Base-by-base conservation (phyloP, 1,140 invertebrate species). In the Pachyrhynchus sulphureomaculatus region DNA sequence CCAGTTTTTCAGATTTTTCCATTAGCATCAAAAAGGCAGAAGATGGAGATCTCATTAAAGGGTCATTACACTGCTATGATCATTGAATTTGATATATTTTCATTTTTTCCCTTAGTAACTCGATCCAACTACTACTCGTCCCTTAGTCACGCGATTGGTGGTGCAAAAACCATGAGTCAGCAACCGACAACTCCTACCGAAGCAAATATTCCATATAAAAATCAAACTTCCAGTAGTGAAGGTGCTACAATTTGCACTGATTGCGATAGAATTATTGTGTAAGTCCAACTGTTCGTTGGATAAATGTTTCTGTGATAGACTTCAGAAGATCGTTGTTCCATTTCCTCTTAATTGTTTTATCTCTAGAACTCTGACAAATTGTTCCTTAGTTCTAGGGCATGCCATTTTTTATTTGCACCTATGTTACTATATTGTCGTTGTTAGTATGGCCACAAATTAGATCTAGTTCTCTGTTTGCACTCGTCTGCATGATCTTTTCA, bases 261-360 rank as follows among this genome's bases (percentile, higher is more conserved):
- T 72, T 91, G 88, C 79, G 85, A 86, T 79, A 81, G 83, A 71
- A 81, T 83, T 74, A 88, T 91, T 76, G 85, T 88, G 88, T 91
- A 88, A 91, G 83, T 83, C 77, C 68, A 72, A 77, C 75, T 29
- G 0, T 72, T 74, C 76, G 78, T 78, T 70, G 67, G 62, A 65
- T 71, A 12, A 26, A 44, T 64, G 32, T 54, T 17, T 34, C 1
- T 52, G 54, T 65, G 67, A 51, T 68, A 62, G 56, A 42, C 18
- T 17, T 15, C 12, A n/a, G 6, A 33, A 15, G 37, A 17, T 65
- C 21, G 10, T 15, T 24, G 24, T 24, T n/a, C 21, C 12, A 12
- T 21, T 47, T 21, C 13, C 20, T 47, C 12, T 21, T 23, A 21
- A 20, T 21, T 47, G 15, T 12, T 29, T 6, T 6, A 10, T 29